Evolutionary conservation across 2,888 invertebrate species (phyloP).

Genomic region (Scaptomyza flava): DNA sequence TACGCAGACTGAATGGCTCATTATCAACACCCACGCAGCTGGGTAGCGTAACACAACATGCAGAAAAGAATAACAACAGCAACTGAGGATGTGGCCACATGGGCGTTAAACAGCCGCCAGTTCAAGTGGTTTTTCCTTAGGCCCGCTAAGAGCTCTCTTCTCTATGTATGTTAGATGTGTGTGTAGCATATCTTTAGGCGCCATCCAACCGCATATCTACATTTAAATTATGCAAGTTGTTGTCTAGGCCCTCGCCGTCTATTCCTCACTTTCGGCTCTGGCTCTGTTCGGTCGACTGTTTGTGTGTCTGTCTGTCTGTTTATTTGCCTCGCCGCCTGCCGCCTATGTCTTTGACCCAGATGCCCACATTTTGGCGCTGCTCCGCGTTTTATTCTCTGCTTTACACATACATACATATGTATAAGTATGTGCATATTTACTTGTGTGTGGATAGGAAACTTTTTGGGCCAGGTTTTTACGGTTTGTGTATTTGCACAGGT

Average conservation of each 20-base stretch:
- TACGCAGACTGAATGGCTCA: constrained; percentile 63
- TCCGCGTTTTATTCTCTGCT: constrained; percentile 54
- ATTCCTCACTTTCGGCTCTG: constrained; percentile 37
- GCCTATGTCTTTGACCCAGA: constrained; percentile 74
- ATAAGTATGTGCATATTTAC: not conserved
- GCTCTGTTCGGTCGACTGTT: constrained; percentile 34
- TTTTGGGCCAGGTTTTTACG: constrained; percentile 56
- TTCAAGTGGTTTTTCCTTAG: constrained; percentile 74
- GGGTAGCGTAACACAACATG: constrained; percentile 35
- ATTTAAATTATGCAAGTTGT: constrained; percentile 79
- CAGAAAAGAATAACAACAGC: constrained; percentile 26
- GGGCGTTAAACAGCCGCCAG: constrained; percentile 47
- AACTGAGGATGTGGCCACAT: constrained; percentile 41
- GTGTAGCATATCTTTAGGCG: constrained; percentile 72
- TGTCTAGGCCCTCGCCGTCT: constrained; percentile 55
- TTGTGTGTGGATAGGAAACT: constrained; percentile 32
- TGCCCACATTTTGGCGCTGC: constrained; percentile 69
- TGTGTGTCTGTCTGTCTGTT: constrained; percentile 42
- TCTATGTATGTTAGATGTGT: constrained; percentile 9
- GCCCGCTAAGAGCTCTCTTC: constrained; percentile 35
- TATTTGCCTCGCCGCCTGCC: constrained; percentile 45
- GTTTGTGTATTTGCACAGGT: constrained; percentile 58
- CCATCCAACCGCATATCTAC: constrained; percentile 78
- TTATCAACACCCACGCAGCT: constrained; percentile 71
- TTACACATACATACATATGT: constrained; percentile 22